These are phyloP conservation scores for Chirona hameri DNA, from an alignment of 2,888 invertebrate species.

Conservation along the genomic window DNA sequence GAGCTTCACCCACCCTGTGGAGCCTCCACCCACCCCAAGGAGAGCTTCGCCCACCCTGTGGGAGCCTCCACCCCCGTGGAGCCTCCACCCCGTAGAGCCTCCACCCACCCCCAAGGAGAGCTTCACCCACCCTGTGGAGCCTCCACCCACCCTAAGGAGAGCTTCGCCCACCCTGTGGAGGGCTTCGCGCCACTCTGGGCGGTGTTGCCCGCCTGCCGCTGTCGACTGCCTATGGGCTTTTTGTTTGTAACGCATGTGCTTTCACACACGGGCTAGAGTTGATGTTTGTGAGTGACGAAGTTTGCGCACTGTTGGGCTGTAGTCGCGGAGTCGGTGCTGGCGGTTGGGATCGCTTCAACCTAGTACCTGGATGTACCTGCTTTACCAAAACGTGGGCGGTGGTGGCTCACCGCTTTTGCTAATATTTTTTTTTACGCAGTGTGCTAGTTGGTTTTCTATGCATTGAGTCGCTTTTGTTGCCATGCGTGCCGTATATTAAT, in stretches of 20 bases:
- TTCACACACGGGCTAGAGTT: background rate
- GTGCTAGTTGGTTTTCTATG: background rate
- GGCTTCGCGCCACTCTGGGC: too few species aligned
- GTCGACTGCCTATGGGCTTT: background rate
- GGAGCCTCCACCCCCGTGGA: too few species aligned
- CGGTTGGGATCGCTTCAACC: background rate
- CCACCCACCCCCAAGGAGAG: too few species aligned
- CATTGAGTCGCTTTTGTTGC: background rate
- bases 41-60: too few species aligned
- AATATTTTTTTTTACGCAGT: background rate
- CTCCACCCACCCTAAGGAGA: too few species aligned
- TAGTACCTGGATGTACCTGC: slow-evolving; percentile 8
- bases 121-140: too few species aligned
- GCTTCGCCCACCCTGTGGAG: too few species aligned
- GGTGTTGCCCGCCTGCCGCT: background rate
- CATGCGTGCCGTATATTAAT: background rate
- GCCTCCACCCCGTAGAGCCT: too few species aligned
- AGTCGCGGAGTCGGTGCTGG: background rate
- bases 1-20: too few species aligned
- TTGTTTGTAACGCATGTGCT: background rate
- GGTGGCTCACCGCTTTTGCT: background rate
- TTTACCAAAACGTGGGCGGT: background rate
- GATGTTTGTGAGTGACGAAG: background rate
- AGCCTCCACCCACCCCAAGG: too few species aligned
- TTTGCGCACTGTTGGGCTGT: background rate